Conservation (phyloP, 2,113 vertebrate genomes). For the Sander lucioperca region DNA sequence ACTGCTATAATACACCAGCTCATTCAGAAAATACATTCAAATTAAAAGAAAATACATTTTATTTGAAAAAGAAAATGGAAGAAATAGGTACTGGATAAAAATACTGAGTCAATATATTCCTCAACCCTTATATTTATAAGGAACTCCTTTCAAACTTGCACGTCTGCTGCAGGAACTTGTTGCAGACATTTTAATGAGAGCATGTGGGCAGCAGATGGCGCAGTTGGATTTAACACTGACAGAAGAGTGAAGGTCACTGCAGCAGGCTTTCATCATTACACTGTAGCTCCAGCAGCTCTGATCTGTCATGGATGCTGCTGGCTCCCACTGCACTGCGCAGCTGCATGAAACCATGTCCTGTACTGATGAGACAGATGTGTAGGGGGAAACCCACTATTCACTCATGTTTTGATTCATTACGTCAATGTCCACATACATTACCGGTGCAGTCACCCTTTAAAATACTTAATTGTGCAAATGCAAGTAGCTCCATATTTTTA, state of each 20-base stretch:
- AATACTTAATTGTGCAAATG: neutral
- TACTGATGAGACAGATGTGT: conserved; percentile 2
- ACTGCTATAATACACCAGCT: neutral
- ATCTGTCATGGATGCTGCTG: conserved; percentile 39
- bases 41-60: neutral
- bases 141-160: neutral
- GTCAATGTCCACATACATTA: neutral
- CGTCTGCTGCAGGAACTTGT: neutral
- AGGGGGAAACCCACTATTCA: conserved; percentile 27
- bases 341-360: conserved; percentile 18
- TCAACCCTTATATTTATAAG: neutral
- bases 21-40: neutral
- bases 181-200: conserved; percentile 6
- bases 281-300: conserved; percentile 15
- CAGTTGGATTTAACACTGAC: conserved; percentile 32
- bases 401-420: conserved; percentile 18
- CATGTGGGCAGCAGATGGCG: conserved; percentile 75
- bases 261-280: conserved; percentile 47
- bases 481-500: neutral
- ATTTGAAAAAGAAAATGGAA: neutral
- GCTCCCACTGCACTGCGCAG: conserved; percentile 42
- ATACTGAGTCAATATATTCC: conserved; percentile 6
- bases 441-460: neutral
- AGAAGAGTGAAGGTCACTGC: conserved; percentile 73
- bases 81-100: neutral